A percentile compares a stretch with the other conserved stretches of the same genome.
These are phyloP conservation scores for Myotis findleyi DNA, from an alignment of 2,797 vertebrate genomes.

Conservation along the genomic window DNA sequence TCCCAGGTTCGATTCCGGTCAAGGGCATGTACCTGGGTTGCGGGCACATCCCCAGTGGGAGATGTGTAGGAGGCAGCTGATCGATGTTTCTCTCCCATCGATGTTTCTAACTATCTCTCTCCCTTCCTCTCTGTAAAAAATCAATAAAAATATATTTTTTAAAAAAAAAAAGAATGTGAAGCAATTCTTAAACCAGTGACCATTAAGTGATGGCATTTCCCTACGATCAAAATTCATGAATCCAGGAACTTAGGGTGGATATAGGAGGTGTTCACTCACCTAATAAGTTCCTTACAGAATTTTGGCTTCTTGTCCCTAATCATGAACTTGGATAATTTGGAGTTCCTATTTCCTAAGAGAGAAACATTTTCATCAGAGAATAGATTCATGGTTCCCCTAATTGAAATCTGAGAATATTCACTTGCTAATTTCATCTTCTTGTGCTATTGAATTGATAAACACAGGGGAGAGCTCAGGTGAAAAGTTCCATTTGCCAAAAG, in stretches of 20 bases:
- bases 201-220: background rate
- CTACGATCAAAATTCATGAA: background rate
- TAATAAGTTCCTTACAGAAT: background rate
- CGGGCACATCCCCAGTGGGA: too few species aligned
- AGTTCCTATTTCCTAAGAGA: background rate
- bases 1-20: too few species aligned
- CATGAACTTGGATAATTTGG: background rate
- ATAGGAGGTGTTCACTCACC: background rate
- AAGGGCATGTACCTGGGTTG: too few species aligned
- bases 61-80: too few species aligned
- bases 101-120: too few species aligned
- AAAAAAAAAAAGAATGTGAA: background rate
- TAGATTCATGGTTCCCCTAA: background rate
- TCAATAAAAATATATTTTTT: too few species aligned
- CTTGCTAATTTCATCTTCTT: background rate
- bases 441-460: background rate
- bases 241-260: background rate
- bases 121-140: too few species aligned
- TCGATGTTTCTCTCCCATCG: too few species aligned
- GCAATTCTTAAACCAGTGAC: background rate
- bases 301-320: background rate
- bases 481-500: background rate
- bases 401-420: background rate
- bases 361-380: background rate
- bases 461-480: background rate